Percentiles rank a stretch among this genome's conserved stretches.
Evolutionary conservation across 1,140 invertebrate species (phyloP).

Genomic region (Eueides isabella): DNA sequence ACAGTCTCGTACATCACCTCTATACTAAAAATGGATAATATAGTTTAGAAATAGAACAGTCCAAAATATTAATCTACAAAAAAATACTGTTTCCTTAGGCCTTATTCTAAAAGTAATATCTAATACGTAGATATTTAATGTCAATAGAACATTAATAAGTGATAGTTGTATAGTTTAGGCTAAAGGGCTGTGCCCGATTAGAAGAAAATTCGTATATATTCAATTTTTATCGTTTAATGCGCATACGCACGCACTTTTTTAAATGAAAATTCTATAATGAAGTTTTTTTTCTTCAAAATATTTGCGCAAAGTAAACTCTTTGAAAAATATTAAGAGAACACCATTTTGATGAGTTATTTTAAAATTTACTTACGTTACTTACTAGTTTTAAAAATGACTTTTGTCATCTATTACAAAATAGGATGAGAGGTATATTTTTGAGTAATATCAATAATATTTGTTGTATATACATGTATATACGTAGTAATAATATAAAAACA

Average conservation of each 20-base stretch:
- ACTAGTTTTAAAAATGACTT: no score
- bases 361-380: background rate
- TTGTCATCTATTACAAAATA: background rate
- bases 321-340: background rate
- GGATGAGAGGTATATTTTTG: background rate
- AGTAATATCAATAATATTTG: no score
- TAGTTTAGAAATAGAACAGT: background rate
- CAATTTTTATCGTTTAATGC: background rate
- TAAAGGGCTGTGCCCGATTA: background rate
- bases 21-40: background rate
- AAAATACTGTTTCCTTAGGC: background rate
- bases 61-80: background rate
- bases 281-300: background rate
- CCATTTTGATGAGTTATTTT: background rate
- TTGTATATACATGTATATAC: no score
- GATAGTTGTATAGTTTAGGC: background rate
- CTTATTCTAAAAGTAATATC: background rate
- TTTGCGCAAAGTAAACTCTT: background rate
- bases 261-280: background rate
- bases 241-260: background rate
- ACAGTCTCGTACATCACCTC: background rate
- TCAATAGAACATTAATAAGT: conserved; percentile 11
- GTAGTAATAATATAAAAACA: no score
- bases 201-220: background rate
- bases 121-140: background rate